Base-by-base conservation (phyloP, 2,113 vertebrate species). In the Phyllostomus discolor region DNA sequence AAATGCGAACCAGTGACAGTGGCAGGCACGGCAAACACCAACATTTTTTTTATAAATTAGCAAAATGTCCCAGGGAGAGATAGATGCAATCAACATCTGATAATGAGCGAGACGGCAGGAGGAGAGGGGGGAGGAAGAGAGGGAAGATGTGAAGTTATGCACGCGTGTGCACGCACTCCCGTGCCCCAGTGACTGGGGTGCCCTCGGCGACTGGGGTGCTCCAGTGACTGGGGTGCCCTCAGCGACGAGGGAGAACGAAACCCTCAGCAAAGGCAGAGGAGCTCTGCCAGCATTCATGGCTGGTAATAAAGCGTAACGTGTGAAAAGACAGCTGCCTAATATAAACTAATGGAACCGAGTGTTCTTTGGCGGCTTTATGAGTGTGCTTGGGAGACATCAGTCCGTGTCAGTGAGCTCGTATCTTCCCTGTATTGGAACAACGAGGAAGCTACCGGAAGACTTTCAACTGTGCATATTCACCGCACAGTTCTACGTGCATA, bases 321-420 rank as follows among this genome's bases (percentile, higher is more conserved):
- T 28, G 89, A 52, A 70, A 33, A 90, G 59, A n/a, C 26, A 93
- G 48, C 41, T 97, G 41, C 41, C 66, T 88, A 84, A 87, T 28
- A 80, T 7, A 78, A 93, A 76, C 26, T 89, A 50, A 88, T 83
- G 10, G 4, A 75, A 90, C 83, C n/a, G 52, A 50, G 9, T 57
- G 48, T 41, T 91, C 38, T 94, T 82, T 33, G 41, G 48, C 67
- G 28, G 59, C 6, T 93, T 0, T 52, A 10, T 7, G 1, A 19
- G 92, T 73, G 38, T 54, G 22, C 48, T 54, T 82, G 52, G 69
- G 67, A 79, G 90, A 75, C 5, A 28, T 15, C 5, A 54, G 33
- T 43, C 17, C 1, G 1, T 1, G 35, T 35, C 75, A 79, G 11
- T 4, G 11, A 54, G 43, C 79, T 80, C 24, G 12, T 31, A 31